A percentile compares a stretch with the other conserved stretches of the same genome.
Evolutionary conservation across 37 sponge, comb jelly and placozoan genomes (phyloP).

Genomic region (Theonella swinhoei): DNA sequence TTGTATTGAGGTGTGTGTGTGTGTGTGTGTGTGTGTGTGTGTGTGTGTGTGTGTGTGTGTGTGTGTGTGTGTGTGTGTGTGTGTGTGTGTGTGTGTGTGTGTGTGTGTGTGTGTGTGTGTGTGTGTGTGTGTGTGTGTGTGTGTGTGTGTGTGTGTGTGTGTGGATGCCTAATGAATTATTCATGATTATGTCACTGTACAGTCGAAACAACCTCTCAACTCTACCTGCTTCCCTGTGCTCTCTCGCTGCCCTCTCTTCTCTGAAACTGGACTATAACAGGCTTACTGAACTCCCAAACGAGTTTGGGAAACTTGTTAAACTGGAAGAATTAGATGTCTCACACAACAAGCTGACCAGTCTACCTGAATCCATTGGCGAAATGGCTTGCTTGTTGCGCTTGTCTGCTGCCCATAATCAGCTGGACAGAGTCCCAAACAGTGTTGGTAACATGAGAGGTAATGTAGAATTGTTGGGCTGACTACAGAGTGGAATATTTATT

Average conservation of each 20-base stretch:
- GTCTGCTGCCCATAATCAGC: constrained; percentile 37
- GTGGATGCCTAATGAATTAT: neutral
- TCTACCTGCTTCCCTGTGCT: constrained; percentile 23
- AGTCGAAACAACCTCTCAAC: constrained; percentile 67
- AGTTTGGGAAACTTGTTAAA: constrained; percentile 22
- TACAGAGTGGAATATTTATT: too few relatives aligned
- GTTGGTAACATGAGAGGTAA: constrained; percentile 46
- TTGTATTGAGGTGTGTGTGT: constrained; percentile 52
- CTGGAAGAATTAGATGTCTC: constrained; percentile 62
- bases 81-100: constrained; percentile 25
- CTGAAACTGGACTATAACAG: constrained; percentile 77
- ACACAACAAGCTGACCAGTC: constrained; percentile 60
- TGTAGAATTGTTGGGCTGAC: neutral
- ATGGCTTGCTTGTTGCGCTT: constrained; percentile 22
- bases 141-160: neutral
- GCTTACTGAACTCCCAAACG: constrained; percentile 40
- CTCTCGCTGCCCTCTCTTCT: constrained; percentile 30
- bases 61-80: constrained; percentile 25
- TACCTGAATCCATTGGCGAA: constrained; percentile 49
- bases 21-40: constrained; percentile 25
- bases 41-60: constrained; percentile 20
- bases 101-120: constrained; percentile 22
- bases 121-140: constrained; percentile 6
- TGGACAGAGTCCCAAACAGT: constrained; percentile 45
- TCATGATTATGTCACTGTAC: neutral